Percentiles rank a stretch among this genome's conserved stretches.
These are phyloP conservation scores for Papilio glaucus DNA, from an alignment of 1,140 invertebrate species.

Conservation along the genomic window DNA sequence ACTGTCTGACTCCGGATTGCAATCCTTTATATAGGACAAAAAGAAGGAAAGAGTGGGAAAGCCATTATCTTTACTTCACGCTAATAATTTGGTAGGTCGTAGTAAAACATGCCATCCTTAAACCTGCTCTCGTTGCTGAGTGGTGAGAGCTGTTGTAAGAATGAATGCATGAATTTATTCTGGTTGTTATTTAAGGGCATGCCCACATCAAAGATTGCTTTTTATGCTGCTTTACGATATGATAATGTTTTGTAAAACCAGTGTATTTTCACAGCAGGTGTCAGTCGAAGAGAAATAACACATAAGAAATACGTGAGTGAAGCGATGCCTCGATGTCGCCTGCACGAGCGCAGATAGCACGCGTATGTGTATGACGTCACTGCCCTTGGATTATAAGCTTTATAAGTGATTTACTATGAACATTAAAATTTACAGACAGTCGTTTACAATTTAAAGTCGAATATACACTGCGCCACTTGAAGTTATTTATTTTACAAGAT, in stretches of 20 bases:
- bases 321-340: constrained; percentile 49
- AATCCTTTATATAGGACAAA: no score
- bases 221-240: no score
- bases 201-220: no score
- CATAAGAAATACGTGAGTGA: constrained; percentile 49
- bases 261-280: constrained; percentile 45
- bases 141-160: no score
- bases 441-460: constrained; percentile 31
- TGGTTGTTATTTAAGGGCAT: no score
- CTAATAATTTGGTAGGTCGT: no score
- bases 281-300: constrained; percentile 69
- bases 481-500: background rate
- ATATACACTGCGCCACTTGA: constrained; percentile 32
- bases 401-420: constrained; percentile 34
- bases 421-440: constrained; percentile 34
- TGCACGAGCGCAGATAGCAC: constrained; percentile 19
- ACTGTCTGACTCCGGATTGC: no score
- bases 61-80: no score
- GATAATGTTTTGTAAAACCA: background rate
- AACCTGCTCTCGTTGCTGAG: no score
- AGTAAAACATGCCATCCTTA: no score
- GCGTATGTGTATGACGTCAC: constrained; percentile 37
- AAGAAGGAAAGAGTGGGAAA: no score
- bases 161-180: no score
- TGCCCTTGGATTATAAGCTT: constrained; percentile 41